Base-by-base conservation (phyloP, 2,113 vertebrate species). In the Gnathonemus longibarbis region DNA sequence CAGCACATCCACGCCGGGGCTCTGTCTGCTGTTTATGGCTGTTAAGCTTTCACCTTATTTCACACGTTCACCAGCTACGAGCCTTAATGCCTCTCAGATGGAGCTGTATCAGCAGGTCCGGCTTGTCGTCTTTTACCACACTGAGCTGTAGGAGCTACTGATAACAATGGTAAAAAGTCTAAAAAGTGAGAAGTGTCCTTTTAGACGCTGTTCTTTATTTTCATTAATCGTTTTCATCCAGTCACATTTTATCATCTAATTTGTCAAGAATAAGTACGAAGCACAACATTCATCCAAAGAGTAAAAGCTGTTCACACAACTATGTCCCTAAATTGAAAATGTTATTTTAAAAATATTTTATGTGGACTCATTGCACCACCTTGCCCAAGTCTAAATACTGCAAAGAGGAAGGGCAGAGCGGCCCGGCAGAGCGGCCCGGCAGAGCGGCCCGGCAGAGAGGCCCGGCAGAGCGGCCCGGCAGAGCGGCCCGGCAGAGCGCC, bases 1-100 rank as follows among this genome's bases (percentile, higher is more conserved):
- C 90, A 91, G 93, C 91, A 88, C 90, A 90, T 92, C 94, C 93
- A 91, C 88, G n/a, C 84, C 56, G 80, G n/a, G 62, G 45, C 45
- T 35, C 8, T n/a, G 31, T 17, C 50, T 15, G 77, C 19, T 35
- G 24, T 31, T 48, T n/a, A 21, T 88, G 88, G 39, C 58, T 42
- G 46, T 35, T 46, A 21, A 5, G 48, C 27, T 31, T 80, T 89
- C 46, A 11, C 62, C 62, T 35, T 49, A 49, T 49, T 89, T 77
- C 48, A 49, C 88, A 89, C 88, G 46, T 80, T 89, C 66, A 19
- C 49, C 24, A 19, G 21, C 53, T 46, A 10, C 19, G 39, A 17
- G n/a, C 31, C 88, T 50, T 42, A 77, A 77, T 77, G 27, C 15
- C 39, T 17, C 15, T 10, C 70, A 77, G 74, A 42, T 8, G 35